Base-by-base conservation (phyloP, 2,888 invertebrate genomes). In the Eucera pruinosa region DNA sequence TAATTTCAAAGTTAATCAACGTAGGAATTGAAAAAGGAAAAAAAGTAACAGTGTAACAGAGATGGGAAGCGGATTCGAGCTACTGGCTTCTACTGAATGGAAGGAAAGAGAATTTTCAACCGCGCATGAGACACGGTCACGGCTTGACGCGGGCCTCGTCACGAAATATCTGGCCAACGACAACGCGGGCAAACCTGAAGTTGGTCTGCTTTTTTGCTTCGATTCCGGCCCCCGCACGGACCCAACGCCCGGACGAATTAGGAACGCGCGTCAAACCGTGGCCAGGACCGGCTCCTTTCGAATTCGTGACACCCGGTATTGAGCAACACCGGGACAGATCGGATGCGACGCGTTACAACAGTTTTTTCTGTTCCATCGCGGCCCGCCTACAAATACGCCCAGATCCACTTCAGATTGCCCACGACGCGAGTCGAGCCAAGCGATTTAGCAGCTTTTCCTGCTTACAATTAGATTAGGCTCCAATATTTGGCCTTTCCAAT, bases 221-320 rank as follows among this genome's bases (percentile, higher is more conserved):
- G 58, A 2, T 52, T 55, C 50, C 52, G 48, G 77, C 73, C 60
- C 65, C 73, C 76, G 78, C 68, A 45, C 52, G 71, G 70, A 69
- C 60, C 54, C 71, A 61, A 52, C 69, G 80, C 61, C 82, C 84
- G 82, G 73, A 87, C 58, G 84, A 87, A 89, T 89, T 87, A 87
- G 88, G 55, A 72, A 86, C 84, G 89, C 75, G 77, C 80, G 86
- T 88, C 83, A 88, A 84, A 86, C 76, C 86, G 80, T 88, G 72
- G 71, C 75, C 67, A 67, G 50, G 57, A 39, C 66, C 67, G 79
- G 80, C 75, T 85, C 76, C 67, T 85, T 85, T 80, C 81, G 75
- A 72, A 86, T 83, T 82, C 80, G 69, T 82, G 84, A 85, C 87
- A 87, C 81, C 79, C 78, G 79, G 78, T 84, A 82, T 83, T 83